Evolutionary conservation across 1,140 invertebrate species (phyloP).

Genomic region (Cyrtorhinus lividipennis): DNA sequence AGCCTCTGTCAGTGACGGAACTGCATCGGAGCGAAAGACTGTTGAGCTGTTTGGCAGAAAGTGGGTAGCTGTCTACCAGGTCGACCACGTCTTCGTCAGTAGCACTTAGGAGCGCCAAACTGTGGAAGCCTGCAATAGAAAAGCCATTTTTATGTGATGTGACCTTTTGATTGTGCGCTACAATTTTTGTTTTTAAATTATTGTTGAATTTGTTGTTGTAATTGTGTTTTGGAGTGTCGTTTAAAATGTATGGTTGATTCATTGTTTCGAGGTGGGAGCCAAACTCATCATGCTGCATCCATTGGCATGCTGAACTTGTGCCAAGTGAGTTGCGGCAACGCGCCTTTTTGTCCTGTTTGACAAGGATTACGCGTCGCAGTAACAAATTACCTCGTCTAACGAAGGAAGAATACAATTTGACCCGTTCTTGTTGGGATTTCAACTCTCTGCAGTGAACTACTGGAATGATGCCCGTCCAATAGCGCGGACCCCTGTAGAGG

Average conservation of each 20-base stretch:
- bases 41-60: slow-evolving; percentile 66
- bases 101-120: slow-evolving; percentile 65
- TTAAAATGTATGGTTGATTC: no score
- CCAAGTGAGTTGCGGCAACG: no score
- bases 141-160: no score
- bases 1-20: slow-evolving; percentile 71
- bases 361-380: no score
- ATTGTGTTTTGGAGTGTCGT: no score
- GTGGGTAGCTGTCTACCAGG: slow-evolving; percentile 66
- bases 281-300: no score
- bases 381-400: slow-evolving; percentile 51
- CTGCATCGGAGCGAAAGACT: slow-evolving; percentile 69
- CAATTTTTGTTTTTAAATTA: no score
- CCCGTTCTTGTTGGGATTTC: slow-evolving; percentile 44
- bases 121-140: slow-evolving; percentile 65
- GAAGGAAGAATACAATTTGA: slow-evolving; percentile 64
- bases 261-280: no score
- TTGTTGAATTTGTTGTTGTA: no score
- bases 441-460: slow-evolving; percentile 70
- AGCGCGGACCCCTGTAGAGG: slow-evolving; percentile 64
- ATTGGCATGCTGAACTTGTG: no score
- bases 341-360: no score
- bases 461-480: slow-evolving; percentile 70
- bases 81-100: slow-evolving; percentile 78
- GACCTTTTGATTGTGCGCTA: no score